phyloP scores from a whole-genome alignment of 2,797 vertebrate genomes.

The Cirrhinus molitorella region DNA sequence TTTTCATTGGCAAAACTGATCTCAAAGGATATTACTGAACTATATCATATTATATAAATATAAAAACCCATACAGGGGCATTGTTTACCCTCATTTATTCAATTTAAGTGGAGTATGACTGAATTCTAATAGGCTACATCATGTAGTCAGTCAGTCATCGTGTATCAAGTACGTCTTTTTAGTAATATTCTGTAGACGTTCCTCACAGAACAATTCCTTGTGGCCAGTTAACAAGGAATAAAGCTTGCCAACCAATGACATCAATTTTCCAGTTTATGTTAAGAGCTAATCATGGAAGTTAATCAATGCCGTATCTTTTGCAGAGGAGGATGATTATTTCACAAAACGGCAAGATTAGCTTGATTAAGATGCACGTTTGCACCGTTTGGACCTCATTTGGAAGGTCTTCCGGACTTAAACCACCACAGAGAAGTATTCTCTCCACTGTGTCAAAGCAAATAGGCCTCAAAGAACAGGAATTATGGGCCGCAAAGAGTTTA shows the following conservation, averaged over 20 bases:
- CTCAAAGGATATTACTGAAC: not conserved
- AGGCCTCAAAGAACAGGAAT: slow-evolving; percentile 61
- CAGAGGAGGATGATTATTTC: slow-evolving; percentile 61
- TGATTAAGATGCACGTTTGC: slow-evolving; percentile 59
- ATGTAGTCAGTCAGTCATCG: not conserved
- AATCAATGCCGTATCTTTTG: slow-evolving; percentile 69
- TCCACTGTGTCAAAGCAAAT: slow-evolving; percentile 61
- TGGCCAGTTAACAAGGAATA: not conserved
- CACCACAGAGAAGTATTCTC: slow-evolving; percentile 56
- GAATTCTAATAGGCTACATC: not conserved
- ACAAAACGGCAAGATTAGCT: slow-evolving; percentile 63
- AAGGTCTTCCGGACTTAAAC: slow-evolving; percentile 50
- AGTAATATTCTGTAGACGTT: not conserved
- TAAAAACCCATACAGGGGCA: not conserved
- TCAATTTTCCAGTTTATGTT: slow-evolving; percentile 57
- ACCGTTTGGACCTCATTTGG: slow-evolving; percentile 47
- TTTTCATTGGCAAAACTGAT: not conserved
- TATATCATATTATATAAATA: not conserved
- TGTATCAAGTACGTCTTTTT: not conserved
- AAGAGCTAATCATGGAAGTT: slow-evolving; percentile 40
- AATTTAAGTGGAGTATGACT: not conserved
- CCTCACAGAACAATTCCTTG: not conserved
- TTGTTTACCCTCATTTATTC: not conserved
- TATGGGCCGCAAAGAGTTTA: slow-evolving; percentile 7
- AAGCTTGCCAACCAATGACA: slow-evolving; percentile 45